Conservation (phyloP, 1,140 invertebrate genomes). For the Lamellibrachia luymesi region DNA sequence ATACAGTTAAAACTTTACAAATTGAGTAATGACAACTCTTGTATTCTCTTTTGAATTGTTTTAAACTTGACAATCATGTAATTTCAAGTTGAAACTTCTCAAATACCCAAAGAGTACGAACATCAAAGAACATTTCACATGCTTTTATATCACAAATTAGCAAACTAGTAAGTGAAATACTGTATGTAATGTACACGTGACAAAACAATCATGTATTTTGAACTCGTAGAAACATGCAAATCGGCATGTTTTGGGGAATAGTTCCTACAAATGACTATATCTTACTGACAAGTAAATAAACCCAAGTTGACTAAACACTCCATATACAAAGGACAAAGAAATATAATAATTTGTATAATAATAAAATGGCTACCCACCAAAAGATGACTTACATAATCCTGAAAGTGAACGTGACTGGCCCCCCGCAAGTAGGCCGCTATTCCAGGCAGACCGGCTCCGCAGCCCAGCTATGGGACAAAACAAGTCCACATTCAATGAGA, state of each 20-base stretch:
- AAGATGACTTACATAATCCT: constrained; percentile 76
- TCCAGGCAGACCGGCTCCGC: constrained; percentile 78
- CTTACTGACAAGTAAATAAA: background rate
- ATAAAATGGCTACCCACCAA: background rate
- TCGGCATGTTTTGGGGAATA: background rate
- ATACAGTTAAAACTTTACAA: too few relatives aligned
- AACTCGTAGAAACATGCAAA: background rate
- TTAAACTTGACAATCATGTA: too few relatives aligned
- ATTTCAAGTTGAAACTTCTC: too few relatives aligned
- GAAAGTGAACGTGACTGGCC: constrained; percentile 70
- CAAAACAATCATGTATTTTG: background rate
- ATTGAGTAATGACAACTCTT: too few relatives aligned
- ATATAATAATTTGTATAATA: background rate
- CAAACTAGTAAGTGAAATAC: background rate
- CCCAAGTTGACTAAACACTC: background rate
- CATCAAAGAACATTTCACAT: too few relatives aligned
- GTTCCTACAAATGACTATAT: background rate
- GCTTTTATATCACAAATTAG: background rate
- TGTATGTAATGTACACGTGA: background rate
- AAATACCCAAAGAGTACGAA: background rate
- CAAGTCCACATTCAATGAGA: background rate
- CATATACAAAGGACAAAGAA: background rate
- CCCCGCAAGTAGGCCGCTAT: constrained; percentile 68
- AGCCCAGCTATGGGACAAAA: constrained; percentile 67
- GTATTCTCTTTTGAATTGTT: too few relatives aligned